A percentile compares a stretch with the other conserved stretches of the same genome.
Conservation (phyloP, 2,888 invertebrate genomes). For the Hydroisotoma schaefferi region DNA sequence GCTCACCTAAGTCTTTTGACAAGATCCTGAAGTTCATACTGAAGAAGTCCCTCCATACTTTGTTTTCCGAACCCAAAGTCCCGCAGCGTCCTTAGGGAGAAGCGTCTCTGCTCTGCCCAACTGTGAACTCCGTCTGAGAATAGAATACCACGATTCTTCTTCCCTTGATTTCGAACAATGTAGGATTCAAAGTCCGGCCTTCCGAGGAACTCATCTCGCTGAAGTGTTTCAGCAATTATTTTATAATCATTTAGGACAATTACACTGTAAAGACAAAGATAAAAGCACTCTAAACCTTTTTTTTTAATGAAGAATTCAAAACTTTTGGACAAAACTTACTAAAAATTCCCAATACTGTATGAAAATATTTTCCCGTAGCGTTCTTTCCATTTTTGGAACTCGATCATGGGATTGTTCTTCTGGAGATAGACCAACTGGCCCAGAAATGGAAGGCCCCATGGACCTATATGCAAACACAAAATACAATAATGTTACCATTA, state of each 20-base stretch:
- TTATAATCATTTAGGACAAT: constrained; percentile 33
- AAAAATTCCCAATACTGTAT: neutral
- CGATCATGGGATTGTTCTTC: neutral
- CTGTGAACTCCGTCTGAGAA: constrained; percentile 20
- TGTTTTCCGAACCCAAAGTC: constrained; percentile 33
- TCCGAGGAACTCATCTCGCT: constrained; percentile 28
- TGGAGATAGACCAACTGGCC: neutral
- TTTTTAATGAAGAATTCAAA: no score
- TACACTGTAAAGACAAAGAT: constrained; percentile 16
- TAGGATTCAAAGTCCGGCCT: constrained; percentile 28
- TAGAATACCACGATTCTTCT: constrained; percentile 32
- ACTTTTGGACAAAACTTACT: no score
- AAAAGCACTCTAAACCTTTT: no score
- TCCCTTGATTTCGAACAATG: constrained; percentile 16
- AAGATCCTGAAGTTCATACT: constrained; percentile 24
- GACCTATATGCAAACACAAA: neutral
- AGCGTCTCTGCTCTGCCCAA: constrained; percentile 18
- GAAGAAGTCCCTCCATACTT: constrained; percentile 30
- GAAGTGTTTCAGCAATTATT: constrained; percentile 17
- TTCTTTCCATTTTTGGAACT: constrained; percentile 6
- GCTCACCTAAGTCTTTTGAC: constrained; percentile 12
- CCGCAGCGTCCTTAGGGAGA: constrained; percentile 15
- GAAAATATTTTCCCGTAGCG: neutral
- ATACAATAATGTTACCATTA: no score
- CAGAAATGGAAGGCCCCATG: neutral